These are phyloP conservation scores for Lasius fuliginosus DNA, from an alignment of 2,888 invertebrate species.

Conservation along the genomic window DNA sequence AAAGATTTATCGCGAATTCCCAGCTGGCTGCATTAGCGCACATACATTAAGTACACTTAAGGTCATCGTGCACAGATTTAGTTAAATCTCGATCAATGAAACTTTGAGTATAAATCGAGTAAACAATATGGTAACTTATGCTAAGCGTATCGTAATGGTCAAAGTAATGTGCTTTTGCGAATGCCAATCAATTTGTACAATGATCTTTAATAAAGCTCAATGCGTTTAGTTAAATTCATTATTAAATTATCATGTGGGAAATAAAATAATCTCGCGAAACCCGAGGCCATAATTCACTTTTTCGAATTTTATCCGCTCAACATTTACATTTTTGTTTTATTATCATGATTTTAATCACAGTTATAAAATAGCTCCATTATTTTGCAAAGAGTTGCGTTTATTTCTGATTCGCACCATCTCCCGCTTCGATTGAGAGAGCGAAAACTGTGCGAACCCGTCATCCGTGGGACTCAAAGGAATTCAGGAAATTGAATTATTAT, in stretches of 20 bases:
- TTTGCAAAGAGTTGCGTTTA: conserved; percentile 2
- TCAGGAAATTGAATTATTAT: conserved; percentile 53
- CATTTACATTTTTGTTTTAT: neutral
- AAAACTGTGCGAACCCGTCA: neutral
- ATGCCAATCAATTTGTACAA: neutral
- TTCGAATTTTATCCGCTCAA: neutral
- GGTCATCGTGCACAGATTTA: conserved; percentile 16
- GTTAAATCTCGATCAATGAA: conserved; percentile 32
- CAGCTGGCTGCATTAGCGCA: conserved; percentile 12
- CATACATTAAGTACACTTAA: neutral
- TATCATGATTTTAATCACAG: neutral
- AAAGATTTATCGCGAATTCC: conserved; percentile 5
- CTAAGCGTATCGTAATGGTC: neutral
- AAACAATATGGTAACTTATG: conserved; percentile 6
- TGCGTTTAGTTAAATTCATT: neutral
- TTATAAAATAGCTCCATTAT: neutral
- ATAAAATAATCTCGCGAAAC: neutral
- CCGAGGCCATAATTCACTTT: neutral
- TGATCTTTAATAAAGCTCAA: neutral
- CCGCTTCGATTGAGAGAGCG: neutral
- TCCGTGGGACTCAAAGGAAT: conserved; percentile 4
- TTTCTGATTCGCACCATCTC: conserved; percentile 3
- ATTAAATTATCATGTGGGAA: neutral
- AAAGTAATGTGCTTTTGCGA: neutral
- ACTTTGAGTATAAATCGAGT: conserved; percentile 9